Conservation (phyloP, 1,140 invertebrate species). For the Diuraphis noxia region DNA sequence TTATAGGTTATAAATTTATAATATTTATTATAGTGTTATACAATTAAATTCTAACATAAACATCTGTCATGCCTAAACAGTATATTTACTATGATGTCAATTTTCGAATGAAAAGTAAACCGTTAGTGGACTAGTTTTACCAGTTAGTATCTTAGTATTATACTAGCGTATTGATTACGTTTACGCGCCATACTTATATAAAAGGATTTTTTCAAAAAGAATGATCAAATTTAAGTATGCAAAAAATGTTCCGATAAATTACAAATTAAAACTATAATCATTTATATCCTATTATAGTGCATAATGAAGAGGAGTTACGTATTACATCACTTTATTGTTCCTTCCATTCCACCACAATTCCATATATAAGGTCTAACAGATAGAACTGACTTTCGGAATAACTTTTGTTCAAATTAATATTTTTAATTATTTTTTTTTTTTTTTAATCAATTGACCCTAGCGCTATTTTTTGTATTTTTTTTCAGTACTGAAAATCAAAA, state of each 20-base stretch:
- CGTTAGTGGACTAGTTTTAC: conserved; percentile 6
- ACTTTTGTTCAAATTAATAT: too few species aligned
- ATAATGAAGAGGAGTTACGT: background rate
- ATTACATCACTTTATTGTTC: background rate
- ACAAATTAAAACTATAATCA: background rate
- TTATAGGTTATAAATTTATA: background rate
- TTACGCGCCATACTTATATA: background rate
- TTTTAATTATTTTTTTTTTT: too few species aligned
- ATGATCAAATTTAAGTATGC: background rate
- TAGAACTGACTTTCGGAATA: too few species aligned
- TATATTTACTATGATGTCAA: background rate
- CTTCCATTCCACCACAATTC: too few species aligned
- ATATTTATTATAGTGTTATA: background rate
- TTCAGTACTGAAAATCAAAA: too few species aligned
- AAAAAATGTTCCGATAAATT: background rate
- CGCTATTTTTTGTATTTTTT: too few species aligned
- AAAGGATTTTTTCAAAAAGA: background rate
- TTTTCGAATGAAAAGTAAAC: background rate
- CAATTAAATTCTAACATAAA: background rate
- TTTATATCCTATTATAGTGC: background rate
- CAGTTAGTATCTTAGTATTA: background rate
- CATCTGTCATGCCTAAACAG: background rate
- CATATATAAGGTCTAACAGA: too few species aligned
- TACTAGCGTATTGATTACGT: background rate
- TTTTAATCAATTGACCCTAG: too few species aligned